phyloP scores from a whole-genome alignment of 2,888 invertebrate genomes.

The Brassicogethes aeneus region DNA sequence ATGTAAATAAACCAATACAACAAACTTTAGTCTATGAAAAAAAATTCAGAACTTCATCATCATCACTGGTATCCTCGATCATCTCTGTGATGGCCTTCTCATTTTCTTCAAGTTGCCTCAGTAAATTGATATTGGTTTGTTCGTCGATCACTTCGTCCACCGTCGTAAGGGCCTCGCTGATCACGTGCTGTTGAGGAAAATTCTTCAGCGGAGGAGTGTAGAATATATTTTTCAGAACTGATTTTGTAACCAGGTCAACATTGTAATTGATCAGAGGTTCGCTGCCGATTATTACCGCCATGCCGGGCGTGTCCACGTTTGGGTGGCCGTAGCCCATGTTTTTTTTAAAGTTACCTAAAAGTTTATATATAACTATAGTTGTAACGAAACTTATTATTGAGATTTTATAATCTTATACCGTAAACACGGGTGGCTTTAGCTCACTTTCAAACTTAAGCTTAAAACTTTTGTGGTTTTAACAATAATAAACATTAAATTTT shows the following conservation, averaged over 20 bases:
- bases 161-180: slow-evolving; percentile 5
- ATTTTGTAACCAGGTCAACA: slow-evolving; percentile 17
- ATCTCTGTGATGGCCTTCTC: slow-evolving; percentile 28
- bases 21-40: neutral
- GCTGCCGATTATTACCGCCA: slow-evolving; percentile 26
- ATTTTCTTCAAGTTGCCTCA: slow-evolving; percentile 15
- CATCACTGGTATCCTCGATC: slow-evolving; percentile 3
- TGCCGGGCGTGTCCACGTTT: slow-evolving; percentile 24
- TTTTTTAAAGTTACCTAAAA: neutral
- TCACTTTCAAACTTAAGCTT: too few relatives aligned
- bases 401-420: too few relatives aligned
- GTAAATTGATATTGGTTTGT: slow-evolving; percentile 22
- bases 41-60: too few relatives aligned
- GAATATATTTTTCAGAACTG: slow-evolving; percentile 16
- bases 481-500: too few relatives aligned
- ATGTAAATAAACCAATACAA: neutral
- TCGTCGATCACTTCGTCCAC: slow-evolving; percentile 23
- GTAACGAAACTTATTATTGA: neutral
- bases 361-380: neutral
- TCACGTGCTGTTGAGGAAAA: neutral
- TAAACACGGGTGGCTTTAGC: too few relatives aligned
- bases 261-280: slow-evolving; percentile 21
- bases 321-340: slow-evolving; percentile 22
- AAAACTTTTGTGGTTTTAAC: too few relatives aligned
- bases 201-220: neutral